Percentiles rank a stretch among this genome's conserved stretches.
Evolutionary conservation across 35 echinoderm and acorn worm species (phyloP).

Genomic region (Heliocidaris tuberculata): DNA sequence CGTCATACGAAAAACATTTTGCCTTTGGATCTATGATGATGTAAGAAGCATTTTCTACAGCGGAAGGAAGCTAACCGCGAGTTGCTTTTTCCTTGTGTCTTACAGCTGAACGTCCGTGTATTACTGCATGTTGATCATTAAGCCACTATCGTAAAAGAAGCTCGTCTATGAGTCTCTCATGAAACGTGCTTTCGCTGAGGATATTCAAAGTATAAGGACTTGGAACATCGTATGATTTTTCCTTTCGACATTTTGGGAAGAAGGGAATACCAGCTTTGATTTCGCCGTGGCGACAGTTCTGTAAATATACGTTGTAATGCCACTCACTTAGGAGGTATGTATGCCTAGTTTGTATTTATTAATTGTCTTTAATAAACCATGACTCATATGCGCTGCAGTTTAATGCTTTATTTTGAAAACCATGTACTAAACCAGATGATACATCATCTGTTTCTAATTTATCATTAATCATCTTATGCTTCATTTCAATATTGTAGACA

Average conservation of each 20-base stretch:
- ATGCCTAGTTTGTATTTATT: not conserved
- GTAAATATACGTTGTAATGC: not conserved
- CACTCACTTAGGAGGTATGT: not conserved
- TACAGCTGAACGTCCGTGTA: no score
- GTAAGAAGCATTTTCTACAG: no score
- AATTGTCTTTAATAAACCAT: no score
- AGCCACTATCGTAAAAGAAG: not conserved
- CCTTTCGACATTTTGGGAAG: not conserved
- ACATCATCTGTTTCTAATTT: no score
- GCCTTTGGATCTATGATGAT: not conserved
- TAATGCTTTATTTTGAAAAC: no score
- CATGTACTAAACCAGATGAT: no score
- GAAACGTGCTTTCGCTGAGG: not conserved
- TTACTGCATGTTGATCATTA: no score
- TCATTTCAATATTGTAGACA: no score
- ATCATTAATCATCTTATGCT: no score
- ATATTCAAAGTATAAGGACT: not conserved
- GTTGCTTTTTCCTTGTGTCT: no score
- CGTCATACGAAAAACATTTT: not conserved
- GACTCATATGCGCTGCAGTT: no score
- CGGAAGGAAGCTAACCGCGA: no score
- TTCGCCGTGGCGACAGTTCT: not conserved
- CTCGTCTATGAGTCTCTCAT: not conserved
- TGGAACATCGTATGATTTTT: not conserved
- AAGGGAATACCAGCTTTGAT: not conserved